These are phyloP conservation scores for Acipenser transmontanus DNA, from an alignment of 2,797 vertebrate genomes.

Conservation along the genomic window DNA sequence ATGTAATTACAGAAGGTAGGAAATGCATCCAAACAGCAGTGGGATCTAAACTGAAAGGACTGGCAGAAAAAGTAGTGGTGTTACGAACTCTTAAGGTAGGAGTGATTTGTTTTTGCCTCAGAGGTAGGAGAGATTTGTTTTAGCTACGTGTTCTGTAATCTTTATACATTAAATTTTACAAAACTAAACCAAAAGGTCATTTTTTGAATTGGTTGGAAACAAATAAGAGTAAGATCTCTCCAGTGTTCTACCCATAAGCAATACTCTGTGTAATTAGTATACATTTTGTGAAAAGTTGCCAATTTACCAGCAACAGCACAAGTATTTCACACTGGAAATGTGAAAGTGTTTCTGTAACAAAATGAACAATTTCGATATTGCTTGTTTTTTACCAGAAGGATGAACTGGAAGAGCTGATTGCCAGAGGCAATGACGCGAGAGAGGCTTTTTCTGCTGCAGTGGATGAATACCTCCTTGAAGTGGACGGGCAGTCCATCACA, in stretches of 20 bases:
- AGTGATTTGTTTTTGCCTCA: conserved; percentile 11
- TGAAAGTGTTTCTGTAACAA: background rate
- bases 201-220: no score
- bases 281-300: no score
- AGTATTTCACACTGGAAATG: background rate
- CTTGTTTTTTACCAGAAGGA: conserved; percentile 30
- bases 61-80: conserved; percentile 48
- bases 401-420: conserved; percentile 46
- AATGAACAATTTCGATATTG: background rate
- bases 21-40: conserved; percentile 31
- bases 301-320: background rate
- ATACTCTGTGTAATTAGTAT: no score
- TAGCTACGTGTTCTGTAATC: no score
- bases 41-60: conserved; percentile 41
- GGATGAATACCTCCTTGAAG: conserved; percentile 53
- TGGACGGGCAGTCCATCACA: conserved; percentile 43
- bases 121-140: background rate
- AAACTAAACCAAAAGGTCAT: no score
- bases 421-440: conserved; percentile 46
- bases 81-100: conserved; percentile 49
- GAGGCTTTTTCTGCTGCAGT: conserved; percentile 37
- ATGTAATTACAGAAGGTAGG: conserved; percentile 43
- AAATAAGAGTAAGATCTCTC: no score
- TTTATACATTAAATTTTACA: no score
- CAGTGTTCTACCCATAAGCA: no score